Conservation (phyloP, 2,797 vertebrate species). For the Coracias cyanogaster region DNA sequence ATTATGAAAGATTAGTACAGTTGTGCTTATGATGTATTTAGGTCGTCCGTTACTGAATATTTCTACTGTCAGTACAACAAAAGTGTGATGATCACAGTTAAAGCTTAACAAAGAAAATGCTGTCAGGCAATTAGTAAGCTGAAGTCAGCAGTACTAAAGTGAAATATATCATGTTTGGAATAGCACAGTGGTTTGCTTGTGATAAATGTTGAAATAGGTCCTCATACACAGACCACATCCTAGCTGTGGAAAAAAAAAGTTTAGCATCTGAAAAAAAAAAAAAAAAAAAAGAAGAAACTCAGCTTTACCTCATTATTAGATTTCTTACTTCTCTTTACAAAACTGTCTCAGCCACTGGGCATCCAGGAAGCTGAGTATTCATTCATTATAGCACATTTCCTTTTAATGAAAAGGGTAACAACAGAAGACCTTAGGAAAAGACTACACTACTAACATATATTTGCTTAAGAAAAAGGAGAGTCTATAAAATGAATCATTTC, state of each 20-base stretch:
- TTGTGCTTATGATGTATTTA: constrained; percentile 75
- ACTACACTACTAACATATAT: not conserved
- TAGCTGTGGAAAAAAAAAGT: constrained; percentile 29
- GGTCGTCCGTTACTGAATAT: constrained; percentile 78
- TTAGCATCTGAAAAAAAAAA: not conserved
- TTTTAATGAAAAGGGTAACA: not conserved
- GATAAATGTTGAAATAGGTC: constrained; percentile 76
- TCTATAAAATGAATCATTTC: not conserved
- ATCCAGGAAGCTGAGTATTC: not conserved
- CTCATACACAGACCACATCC: not conserved
- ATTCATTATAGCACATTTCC: not conserved
- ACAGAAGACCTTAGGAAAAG: not conserved
- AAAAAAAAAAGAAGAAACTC: not conserved
- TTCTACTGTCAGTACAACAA: constrained; percentile 83
- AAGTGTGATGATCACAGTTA: constrained; percentile 88
- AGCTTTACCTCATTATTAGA: not conserved
- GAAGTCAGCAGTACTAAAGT: constrained; percentile 89
- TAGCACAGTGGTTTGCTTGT: constrained; percentile 84
- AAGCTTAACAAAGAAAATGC: constrained; percentile 91
- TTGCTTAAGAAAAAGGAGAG: not conserved
- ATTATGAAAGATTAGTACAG: constrained; percentile 70
- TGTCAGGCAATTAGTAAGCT: constrained; percentile 91
- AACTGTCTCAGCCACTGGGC: not conserved
- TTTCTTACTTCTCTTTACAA: constrained; percentile 4
- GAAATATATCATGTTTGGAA: constrained; percentile 91